These are phyloP conservation scores for Clunio marinus DNA, from an alignment of 2,888 invertebrate genomes.

Conservation along the genomic window DNA sequence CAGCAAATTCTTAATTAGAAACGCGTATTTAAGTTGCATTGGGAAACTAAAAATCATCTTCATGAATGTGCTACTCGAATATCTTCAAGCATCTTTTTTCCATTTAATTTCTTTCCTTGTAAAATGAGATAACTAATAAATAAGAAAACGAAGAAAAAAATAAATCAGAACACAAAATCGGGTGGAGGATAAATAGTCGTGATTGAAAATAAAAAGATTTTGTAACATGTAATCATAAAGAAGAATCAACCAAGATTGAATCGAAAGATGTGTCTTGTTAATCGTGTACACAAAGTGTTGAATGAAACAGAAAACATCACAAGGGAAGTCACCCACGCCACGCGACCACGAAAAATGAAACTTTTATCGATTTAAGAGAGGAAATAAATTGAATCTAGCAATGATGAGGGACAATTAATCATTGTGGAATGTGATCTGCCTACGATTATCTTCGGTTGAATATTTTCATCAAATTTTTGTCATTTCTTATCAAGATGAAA, in stretches of 20 bases:
- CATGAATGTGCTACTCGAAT: neutral
- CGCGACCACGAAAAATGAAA: slow-evolving; percentile 21
- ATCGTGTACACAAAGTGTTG: slow-evolving; percentile 28
- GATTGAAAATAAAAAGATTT: slow-evolving; percentile 14
- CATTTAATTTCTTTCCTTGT: neutral
- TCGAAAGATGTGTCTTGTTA: slow-evolving; percentile 19
- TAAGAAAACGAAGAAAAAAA: neutral
- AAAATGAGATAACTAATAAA: neutral
- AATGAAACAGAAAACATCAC: neutral
- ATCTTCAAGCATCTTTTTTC: neutral
- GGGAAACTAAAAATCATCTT: neutral
- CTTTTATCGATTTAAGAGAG: slow-evolving; percentile 9
- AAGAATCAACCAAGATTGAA: neutral
- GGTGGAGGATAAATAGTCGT: slow-evolving; percentile 1
- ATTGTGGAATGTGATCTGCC: too few species aligned
- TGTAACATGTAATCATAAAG: neutral
- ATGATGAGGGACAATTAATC: too few species aligned
- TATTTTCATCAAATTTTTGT: too few species aligned
- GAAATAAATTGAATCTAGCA: neutral
- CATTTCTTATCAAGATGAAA: too few species aligned
- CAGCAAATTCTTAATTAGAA: slow-evolving; percentile 25
- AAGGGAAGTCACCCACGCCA: slow-evolving; percentile 23
- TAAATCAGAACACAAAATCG: neutral
- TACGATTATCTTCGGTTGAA: too few species aligned
- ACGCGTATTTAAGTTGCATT: slow-evolving; percentile 17